These are phyloP conservation scores for Monomorium pharaonis DNA, from an alignment of 1,140 invertebrate genomes.

Conservation along the genomic window DNA sequence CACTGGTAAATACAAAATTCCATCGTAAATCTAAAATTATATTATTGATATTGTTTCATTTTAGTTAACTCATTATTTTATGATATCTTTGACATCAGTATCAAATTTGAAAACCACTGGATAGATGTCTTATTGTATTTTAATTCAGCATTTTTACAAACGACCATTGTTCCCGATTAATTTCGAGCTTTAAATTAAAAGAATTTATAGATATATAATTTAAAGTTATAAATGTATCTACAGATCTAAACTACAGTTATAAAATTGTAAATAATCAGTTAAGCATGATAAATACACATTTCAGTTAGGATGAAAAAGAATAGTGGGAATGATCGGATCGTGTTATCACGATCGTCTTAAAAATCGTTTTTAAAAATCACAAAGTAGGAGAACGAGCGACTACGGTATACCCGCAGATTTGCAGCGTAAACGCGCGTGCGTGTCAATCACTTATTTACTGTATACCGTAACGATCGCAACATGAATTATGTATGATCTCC, in stretches of 20 bases:
- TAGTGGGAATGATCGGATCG: background rate
- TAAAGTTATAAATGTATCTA: background rate
- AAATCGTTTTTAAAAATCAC: background rate
- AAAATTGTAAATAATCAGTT: background rate
- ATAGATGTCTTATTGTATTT: background rate
- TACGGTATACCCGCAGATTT: slow-evolving; percentile 6
- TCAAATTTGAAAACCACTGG: background rate
- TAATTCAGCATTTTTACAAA: background rate
- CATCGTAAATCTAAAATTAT: background rate
- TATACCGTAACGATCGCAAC: slow-evolving; percentile 45
- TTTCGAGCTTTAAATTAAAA: background rate
- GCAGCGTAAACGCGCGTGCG: slow-evolving; percentile 48
- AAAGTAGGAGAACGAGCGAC: background rate
- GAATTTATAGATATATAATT: background rate
- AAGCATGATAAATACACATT: background rate
- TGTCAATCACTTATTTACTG: slow-evolving; percentile 44
- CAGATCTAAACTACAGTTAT: background rate
- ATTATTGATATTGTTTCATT: background rate
- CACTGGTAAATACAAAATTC: background rate
- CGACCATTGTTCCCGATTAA: background rate
- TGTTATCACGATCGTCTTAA: background rate
- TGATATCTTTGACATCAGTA: background rate
- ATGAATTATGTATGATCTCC: slow-evolving; percentile 64
- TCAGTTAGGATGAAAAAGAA: background rate
- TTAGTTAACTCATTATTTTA: background rate